These are phyloP conservation scores for Tipula vernalis DNA, from an alignment of 2,888 invertebrate genomes.

Conservation along the genomic window DNA sequence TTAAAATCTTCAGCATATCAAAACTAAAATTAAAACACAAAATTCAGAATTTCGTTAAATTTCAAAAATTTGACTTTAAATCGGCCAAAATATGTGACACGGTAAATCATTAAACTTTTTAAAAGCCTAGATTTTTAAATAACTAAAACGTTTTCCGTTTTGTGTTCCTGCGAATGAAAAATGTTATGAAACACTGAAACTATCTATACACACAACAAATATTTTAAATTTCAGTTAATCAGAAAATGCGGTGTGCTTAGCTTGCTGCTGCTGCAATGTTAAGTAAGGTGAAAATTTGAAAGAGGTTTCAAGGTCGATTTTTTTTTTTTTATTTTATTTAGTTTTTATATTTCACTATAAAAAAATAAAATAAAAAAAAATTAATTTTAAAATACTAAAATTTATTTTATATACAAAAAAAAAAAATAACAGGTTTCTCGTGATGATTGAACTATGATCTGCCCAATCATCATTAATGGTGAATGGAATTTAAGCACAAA, in stretches of 20 bases:
- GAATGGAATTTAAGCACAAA: neutral
- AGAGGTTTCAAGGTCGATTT: conserved; percentile 4
- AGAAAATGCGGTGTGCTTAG: neutral
- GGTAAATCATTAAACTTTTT: neutral
- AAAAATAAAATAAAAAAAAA: neutral
- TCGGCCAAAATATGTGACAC: no score
- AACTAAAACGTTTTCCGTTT: neutral
- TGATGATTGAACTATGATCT: conserved; percentile 4
- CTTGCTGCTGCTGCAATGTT: neutral
- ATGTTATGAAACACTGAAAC: neutral
- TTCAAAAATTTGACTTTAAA: no score
- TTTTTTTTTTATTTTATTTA: neutral
- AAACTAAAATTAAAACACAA: no score
- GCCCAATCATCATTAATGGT: neutral
- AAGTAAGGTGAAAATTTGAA: conserved; percentile 4
- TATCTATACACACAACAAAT: neutral
- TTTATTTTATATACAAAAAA: neutral
- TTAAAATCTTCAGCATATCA: no score
- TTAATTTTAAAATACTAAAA: neutral
- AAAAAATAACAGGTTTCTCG: neutral
- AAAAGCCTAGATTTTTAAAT: neutral
- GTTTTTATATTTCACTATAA: neutral
- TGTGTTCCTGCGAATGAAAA: neutral
- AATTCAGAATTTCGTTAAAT: no score
- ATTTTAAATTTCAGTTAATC: neutral